Base-by-base conservation (phyloP, 2,888 invertebrate genomes). In the Lamellibrachia satsuma region DNA sequence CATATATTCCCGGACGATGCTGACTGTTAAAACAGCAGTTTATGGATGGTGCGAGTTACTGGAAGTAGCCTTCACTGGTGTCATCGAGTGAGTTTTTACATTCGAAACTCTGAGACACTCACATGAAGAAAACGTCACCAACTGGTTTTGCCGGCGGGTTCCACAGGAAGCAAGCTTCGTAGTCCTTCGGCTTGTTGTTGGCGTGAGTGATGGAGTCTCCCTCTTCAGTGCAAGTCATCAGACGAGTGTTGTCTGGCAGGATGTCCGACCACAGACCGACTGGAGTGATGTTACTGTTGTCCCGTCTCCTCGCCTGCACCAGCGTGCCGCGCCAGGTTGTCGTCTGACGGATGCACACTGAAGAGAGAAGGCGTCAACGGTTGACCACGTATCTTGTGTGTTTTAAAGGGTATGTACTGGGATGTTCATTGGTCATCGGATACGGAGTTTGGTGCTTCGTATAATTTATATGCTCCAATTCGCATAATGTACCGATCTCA, bases 111-210 rank as follows among this genome's bases (percentile, higher is more conserved):
- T 15, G 22, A 75, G 22, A 22, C 0, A 75, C 75, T 75, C 22
- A 75, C 75, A 75, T 75, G 75, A 75, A 75, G 75, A 75, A 75
- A 22, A 75, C 75, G 75, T 75, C 75, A 22, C 75, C 75, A 75
- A 15, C 75, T 22, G 75, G 22, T 75, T 22, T 75, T 3, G 75
- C 75, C 15, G 75, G 75, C 22, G 75, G 75, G 75, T 75, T 75
- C 75, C 75, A 75, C 75, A 75, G 22, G 22, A 75, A 75, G 75
- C 75, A 75, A n/a, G 75, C 75, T 1, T 75, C 75, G 75, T 75
- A 75, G 2, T 75, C 22, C 22, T 75, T 75, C 4, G 75, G 22
- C 22, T n/a, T 75, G 75, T 75, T 75, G 22, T 75, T 75, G 75
- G 75, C 75, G 75, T 75, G 75, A 75, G 75, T 75, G 22, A 75